These are phyloP conservation scores for Resseliella maxima DNA, from an alignment of 2,888 invertebrate species.

Conservation along the genomic window DNA sequence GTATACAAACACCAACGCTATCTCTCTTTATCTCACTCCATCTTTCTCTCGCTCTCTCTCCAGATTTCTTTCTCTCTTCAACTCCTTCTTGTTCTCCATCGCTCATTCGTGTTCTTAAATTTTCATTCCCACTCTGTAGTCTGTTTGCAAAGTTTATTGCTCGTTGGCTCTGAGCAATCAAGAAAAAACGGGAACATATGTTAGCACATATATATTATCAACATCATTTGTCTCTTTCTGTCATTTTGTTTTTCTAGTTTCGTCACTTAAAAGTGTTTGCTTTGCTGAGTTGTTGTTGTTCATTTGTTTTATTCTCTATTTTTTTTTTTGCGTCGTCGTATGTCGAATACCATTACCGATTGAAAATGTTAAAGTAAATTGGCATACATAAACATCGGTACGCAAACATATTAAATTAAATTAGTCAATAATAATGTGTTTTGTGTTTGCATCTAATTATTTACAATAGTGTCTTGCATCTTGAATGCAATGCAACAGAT, in stretches of 20 bases:
- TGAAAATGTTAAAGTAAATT: conserved; percentile 53
- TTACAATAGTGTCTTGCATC: not conserved
- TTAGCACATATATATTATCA: conserved; percentile 37
- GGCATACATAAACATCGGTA: conserved; percentile 44
- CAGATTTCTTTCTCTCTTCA: no score
- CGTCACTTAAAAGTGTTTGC: no score
- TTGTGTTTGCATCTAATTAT: conserved; percentile 51
- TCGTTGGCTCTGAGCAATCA: no score
- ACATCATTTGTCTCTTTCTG: conserved; percentile 12
- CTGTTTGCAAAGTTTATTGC: no score
- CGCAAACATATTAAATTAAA: conserved; percentile 48
- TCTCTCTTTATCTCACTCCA: no score
- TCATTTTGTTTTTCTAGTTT: not conserved
- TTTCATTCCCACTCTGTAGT: no score
- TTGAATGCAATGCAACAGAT: conserved; percentile 20
- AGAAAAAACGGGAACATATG: conserved; percentile 30
- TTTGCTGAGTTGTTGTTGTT: no score
- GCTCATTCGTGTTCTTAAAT: no score
- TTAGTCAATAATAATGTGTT: conserved; percentile 51
- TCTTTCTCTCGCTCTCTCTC: no score
- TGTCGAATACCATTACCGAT: not conserved
- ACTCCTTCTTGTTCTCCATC: no score
- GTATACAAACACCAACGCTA: not conserved
- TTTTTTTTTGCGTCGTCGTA: not conserved
- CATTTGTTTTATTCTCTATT: no score